Evolutionary conservation across 2,888 invertebrate species (phyloP), one percentile per base, ranked within the genome.

Genomic region (Galeopsomyia nigrocyanea): DNA sequence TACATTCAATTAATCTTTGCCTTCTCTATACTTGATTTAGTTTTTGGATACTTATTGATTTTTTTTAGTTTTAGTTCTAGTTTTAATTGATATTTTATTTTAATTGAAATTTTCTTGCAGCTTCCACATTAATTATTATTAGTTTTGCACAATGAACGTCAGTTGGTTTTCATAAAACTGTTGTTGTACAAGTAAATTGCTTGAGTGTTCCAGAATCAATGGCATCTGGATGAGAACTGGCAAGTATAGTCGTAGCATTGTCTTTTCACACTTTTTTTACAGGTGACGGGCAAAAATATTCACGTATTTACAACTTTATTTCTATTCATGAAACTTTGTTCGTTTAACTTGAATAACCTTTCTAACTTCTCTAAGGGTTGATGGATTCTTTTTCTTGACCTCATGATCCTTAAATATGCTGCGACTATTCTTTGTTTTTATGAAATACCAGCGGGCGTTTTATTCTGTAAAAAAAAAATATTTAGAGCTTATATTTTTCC

Each of bases 401-500:
- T 31, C 17, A 19, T 51, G 10, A 17, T 47, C 21, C 31, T 39
- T 51, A 58, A 47, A 7, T 39, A 57, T 50, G 57, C 65, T 64
- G 70, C 64, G 70, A 70, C 70, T 70, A 70, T 63, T 57, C 47
- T 55, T 47, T 21, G 21, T 31, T 53, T 46, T 57, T 31, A 57
- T 57, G 22, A 22, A 22, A 69, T 66, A 69, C 73, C 73, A 73
- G 66, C 60, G 26, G 73, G 56, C 62, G 73, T 62, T 66, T 65
- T 63, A 50, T 62, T 66, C 55, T 50, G 50, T 26, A 66, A 62
- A 39, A 31, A 66, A 62, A 39, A 39, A 39, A 39, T 39, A 39
- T 39, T 63, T 68, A 71, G 56, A 47, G 51, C 62, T 69, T 68
- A 68, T 58, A 56, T 87, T 87, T 84, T 87, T 84, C 83, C 79